Evolutionary conservation across 2,797 vertebrate species (phyloP).

Genomic region (Petrocephalus sullivani): DNA sequence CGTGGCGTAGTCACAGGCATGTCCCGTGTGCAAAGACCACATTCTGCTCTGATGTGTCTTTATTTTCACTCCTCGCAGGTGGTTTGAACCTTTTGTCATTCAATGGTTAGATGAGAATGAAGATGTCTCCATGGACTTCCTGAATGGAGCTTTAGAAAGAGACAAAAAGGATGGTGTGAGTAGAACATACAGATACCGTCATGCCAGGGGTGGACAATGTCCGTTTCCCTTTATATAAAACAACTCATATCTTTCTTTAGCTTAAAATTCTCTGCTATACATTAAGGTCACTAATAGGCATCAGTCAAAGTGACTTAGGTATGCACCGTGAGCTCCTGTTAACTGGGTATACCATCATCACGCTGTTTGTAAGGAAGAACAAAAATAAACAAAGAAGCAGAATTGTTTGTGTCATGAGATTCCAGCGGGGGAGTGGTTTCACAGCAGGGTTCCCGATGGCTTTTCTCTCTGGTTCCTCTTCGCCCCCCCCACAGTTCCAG

Average conservation of each 20-base stretch:
- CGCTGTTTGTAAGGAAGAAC: not conserved
- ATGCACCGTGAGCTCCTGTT: not conserved
- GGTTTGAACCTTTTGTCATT: constrained; percentile 98
- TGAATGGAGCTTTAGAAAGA: constrained; percentile 88
- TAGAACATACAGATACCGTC: constrained; percentile 5
- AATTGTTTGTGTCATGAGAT: not conserved
- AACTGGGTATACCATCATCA: not conserved
- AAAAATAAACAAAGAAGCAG: not conserved
- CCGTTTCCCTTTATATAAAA: not conserved
- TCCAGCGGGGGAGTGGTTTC: not conserved
- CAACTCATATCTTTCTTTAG: not conserved
- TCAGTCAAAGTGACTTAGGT: too few species aligned
- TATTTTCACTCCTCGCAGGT: constrained; percentile 58
- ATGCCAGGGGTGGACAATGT: too few species aligned
- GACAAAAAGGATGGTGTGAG: constrained; percentile 98
- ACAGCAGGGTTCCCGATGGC: not conserved
- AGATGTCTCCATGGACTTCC: constrained; percentile 93
- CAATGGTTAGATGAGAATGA: constrained; percentile 98
- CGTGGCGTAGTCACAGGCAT: not conserved
- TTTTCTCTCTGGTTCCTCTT: not conserved
- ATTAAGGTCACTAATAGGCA: not conserved
- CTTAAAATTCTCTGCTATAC: not conserved
- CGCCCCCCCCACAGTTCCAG: constrained; percentile 75
- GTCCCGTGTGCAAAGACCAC: not conserved
- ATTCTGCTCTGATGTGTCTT: not conserved